These are phyloP conservation scores for Poecilia picta DNA, from an alignment of 2,797 vertebrate species.

Conservation along the genomic window DNA sequence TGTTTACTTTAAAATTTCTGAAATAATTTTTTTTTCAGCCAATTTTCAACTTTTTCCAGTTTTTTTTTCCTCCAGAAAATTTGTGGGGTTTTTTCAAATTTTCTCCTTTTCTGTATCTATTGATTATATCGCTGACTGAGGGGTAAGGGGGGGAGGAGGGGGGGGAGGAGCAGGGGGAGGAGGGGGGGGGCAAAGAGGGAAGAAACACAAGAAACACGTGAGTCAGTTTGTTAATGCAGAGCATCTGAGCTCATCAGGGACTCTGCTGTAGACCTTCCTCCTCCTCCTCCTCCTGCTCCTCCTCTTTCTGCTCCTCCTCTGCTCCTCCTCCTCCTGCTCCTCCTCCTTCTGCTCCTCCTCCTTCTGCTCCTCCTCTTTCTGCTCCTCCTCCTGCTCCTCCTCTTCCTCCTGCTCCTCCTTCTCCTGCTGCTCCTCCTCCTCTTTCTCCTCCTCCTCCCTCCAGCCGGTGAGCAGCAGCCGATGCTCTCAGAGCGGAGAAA, in stretches of 20 bases:
- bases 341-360: constrained; percentile 21
- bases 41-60: no score
- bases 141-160: no score
- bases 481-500: constrained; percentile 46
- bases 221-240: background rate
- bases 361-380: constrained; percentile 15
- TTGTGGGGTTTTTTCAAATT: no score
- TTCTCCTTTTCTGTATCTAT: no score
- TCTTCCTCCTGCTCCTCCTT: constrained; percentile 20
- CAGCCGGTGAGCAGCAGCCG: constrained; percentile 43
- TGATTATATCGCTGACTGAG: background rate
- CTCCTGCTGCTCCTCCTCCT: constrained; percentile 16
- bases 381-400: constrained; percentile 8
- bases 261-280: constrained; percentile 23
- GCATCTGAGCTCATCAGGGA: constrained; percentile 15
- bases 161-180: no score
- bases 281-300: constrained; percentile 22
- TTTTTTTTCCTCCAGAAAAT: no score
- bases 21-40: no score
- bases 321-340: constrained; percentile 24
- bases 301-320: no score
- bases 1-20: no score
- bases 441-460: constrained; percentile 16
- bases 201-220: background rate
- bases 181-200: background rate